Percentiles rank a stretch among this genome's conserved stretches.
phyloP scores from a whole-genome alignment of 2,888 invertebrate genomes.

The Drosophila affinis region DNA sequence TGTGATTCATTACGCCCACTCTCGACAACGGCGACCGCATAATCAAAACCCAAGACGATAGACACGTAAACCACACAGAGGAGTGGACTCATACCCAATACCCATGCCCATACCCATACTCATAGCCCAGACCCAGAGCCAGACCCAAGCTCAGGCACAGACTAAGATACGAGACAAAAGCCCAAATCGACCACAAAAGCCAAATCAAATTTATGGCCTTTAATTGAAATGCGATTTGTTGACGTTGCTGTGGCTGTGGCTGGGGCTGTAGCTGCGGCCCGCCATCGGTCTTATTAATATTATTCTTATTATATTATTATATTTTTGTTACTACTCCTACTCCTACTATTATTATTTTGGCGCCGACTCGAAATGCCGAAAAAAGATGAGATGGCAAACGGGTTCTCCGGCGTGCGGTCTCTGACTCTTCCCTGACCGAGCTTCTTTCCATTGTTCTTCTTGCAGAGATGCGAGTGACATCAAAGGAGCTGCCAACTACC shows the following conservation, averaged over 20 bases:
- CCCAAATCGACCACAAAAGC: slow-evolving; percentile 28
- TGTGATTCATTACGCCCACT: slow-evolving; percentile 74
- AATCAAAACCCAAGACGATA: slow-evolving; percentile 50
- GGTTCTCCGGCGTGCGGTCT: slow-evolving; percentile 10
- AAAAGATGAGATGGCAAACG: slow-evolving; percentile 9
- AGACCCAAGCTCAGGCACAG: neutral
- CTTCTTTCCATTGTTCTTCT: slow-evolving; percentile 52
- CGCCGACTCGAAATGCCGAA: neutral
- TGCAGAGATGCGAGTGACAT: slow-evolving; percentile 83
- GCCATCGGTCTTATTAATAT: neutral
- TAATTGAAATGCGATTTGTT: slow-evolving; percentile 52
- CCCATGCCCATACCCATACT: neutral
- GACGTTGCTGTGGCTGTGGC: neutral
- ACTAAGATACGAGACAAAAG: slow-evolving; percentile 3
- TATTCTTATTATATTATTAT: slow-evolving; percentile 6
- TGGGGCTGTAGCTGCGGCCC: neutral
- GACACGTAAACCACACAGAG: slow-evolving; percentile 24
- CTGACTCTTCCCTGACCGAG: slow-evolving; percentile 31
- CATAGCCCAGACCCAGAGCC: neutral
- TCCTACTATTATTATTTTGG: slow-evolving; percentile 1
- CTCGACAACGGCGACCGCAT: slow-evolving; percentile 30
- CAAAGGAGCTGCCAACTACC: slow-evolving; percentile 87
- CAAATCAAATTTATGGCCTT: slow-evolving; percentile 47
- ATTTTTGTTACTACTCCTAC: neutral
- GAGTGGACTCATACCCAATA: slow-evolving; percentile 15